Conservation (phyloP, 1,140 invertebrate species). For the Magallana ariakensis region DNA sequence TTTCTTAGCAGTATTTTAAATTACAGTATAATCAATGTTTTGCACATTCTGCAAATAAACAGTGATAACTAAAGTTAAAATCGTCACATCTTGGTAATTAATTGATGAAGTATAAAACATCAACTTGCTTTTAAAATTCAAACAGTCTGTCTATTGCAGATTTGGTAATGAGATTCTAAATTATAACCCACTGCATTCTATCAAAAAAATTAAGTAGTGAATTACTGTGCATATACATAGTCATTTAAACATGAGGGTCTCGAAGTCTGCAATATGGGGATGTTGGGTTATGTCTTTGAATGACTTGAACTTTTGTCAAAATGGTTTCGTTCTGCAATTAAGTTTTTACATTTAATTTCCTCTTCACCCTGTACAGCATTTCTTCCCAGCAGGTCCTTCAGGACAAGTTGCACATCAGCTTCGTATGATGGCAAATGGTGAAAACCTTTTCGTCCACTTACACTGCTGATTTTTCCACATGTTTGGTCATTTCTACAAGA, state of each 20-base stretch:
- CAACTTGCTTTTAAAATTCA: too few relatives aligned
- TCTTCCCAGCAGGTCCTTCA: conserved; percentile 6
- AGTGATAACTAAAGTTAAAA: too few relatives aligned
- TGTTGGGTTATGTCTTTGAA: conserved; percentile 33
- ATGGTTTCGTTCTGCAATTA: not conserved
- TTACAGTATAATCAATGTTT: too few relatives aligned
- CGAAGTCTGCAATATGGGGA: conserved; percentile 26
- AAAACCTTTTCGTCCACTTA: conserved; percentile 51
- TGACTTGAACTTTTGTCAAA: not conserved
- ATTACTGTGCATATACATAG: not conserved
- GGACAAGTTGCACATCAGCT: conserved; percentile 47
- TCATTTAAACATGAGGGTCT: conserved; percentile 36
- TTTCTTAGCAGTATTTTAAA: too few relatives aligned
- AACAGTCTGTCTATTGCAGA: not conserved
- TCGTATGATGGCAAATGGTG: conserved; percentile 54
- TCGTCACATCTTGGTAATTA: too few relatives aligned
- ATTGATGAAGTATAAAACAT: too few relatives aligned
- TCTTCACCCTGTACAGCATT: not conserved
- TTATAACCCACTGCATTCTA: not conserved
- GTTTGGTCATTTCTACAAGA: conserved; percentile 44
- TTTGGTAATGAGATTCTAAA: not conserved
- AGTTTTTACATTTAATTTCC: conserved; percentile 1
- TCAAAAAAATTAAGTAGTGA: not conserved
- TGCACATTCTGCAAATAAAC: too few relatives aligned
- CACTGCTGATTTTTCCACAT: conserved; percentile 40